Percentiles rank a stretch among this genome's conserved stretches.
These are phyloP conservation scores for Brachyptera risi DNA, from an alignment of 2,888 invertebrate genomes.

Conservation along the genomic window DNA sequence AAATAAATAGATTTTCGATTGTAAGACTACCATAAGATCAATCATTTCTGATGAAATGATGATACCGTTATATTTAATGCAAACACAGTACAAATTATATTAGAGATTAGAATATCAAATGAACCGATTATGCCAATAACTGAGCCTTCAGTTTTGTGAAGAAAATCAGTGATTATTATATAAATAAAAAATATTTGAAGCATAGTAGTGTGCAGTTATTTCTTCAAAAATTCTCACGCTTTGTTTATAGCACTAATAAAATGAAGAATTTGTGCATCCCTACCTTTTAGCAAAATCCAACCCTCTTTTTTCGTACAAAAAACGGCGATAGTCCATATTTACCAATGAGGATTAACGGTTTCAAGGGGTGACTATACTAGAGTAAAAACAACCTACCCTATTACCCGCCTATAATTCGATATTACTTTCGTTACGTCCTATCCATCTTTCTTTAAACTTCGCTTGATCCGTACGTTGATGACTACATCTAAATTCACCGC, in stretches of 20 bases:
- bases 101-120: too few relatives aligned
- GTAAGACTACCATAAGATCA: too few relatives aligned
- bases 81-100: too few relatives aligned
- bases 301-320: background rate
- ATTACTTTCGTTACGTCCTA: slow-evolving; percentile 11
- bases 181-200: too few relatives aligned
- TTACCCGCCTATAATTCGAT: slow-evolving; percentile 19
- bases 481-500: background rate
- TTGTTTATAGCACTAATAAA: background rate
- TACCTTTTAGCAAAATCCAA: slow-evolving; percentile 11
- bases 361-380: background rate
- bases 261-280: slow-evolving; percentile 10
- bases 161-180: too few relatives aligned
- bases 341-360: slow-evolving; percentile 15
- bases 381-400: slow-evolving; percentile 8
- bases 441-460: slow-evolving; percentile 19
- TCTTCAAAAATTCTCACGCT: too few relatives aligned
- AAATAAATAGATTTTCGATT: too few relatives aligned
- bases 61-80: too few relatives aligned
- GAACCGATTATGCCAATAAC: too few relatives aligned
- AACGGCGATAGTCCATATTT: slow-evolving; percentile 15
- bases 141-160: too few relatives aligned
- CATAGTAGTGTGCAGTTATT: too few relatives aligned
- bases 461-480: slow-evolving; percentile 2
- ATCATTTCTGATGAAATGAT: too few relatives aligned